phyloP scores from a whole-genome alignment of 2,797 vertebrate species.

The Potorous gilbertii region DNA sequence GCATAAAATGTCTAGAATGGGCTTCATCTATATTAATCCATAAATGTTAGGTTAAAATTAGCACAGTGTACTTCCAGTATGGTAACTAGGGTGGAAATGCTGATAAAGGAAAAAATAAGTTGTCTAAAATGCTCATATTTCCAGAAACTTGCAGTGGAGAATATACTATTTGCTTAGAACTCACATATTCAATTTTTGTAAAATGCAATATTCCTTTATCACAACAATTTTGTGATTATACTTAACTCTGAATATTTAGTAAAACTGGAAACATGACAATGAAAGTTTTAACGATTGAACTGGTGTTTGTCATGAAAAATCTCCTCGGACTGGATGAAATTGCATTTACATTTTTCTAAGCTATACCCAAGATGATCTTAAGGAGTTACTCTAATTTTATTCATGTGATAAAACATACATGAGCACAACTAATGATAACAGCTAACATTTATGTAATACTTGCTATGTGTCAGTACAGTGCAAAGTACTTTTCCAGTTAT shows the following conservation, averaged over 20 bases:
- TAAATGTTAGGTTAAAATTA: not conserved
- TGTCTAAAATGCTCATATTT: slow-evolving; percentile 25
- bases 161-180: slow-evolving; percentile 43
- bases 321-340: slow-evolving; percentile 62
- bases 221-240: slow-evolving; percentile 39
- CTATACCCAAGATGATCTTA: slow-evolving; percentile 58
- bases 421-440: slow-evolving; percentile 39
- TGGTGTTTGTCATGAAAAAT: slow-evolving; percentile 66
- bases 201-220: slow-evolving; percentile 46
- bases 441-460: not conserved
- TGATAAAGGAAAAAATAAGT: not conserved
- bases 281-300: slow-evolving; percentile 58
- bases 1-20: not conserved
- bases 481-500: not conserved
- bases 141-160: slow-evolving; percentile 17
- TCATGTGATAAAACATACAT: slow-evolving; percentile 52
- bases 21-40: not conserved
- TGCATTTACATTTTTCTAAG: slow-evolving; percentile 53
- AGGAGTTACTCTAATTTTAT: slow-evolving; percentile 62
- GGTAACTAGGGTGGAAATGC: not conserved
- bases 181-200: slow-evolving; percentile 40
- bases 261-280: slow-evolving; percentile 61
- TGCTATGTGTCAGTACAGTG: not conserved
- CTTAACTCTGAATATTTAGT: slow-evolving; percentile 56
- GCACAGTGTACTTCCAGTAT: not conserved